Base-by-base conservation (phyloP, 2,113 vertebrate species). In the Castor canadensis region DNA sequence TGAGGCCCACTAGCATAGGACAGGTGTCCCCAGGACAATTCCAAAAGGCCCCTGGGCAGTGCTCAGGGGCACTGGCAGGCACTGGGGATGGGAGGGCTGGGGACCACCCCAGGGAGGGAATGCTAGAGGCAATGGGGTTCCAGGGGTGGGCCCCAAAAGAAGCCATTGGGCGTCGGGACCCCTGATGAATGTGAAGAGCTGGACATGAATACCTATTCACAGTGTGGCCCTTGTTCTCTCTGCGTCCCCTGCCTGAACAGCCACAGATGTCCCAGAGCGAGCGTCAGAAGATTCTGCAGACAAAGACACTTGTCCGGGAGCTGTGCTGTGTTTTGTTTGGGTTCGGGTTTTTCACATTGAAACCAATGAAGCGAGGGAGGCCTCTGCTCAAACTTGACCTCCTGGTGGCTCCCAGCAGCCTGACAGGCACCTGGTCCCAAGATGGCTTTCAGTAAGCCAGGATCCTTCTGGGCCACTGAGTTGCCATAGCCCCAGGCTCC, bases 21-120 rank as follows among this genome's bases (percentile, higher is more conserved):
- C 90, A 79, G 94, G 90, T 72, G 97, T 89, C 69, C 32, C 15
- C 12, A 7, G 49, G 47, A 82, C 79, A 82, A 91, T 82, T 49
- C 89, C 81, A 17, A 60, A 20, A 49, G 85, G 26, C 40, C 75
- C 38, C 88, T 7, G 45, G 66, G 87, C 49, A 40, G 15, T 40
- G 81, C 58, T 49, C 64, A 4, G 20, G 73, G 87, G 22, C 13
- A 6, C 38, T 1, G 58, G 64, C 91, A n/a, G 89, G 52, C 1
- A 0, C 86, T 38, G 38, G 76, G 40, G 24, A 16, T 1, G 76
- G 76, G 58, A 38, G 22, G 7, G 24, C 49, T 20, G 16, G 86
- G 60, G 94, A 95, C 81, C 88, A 76, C 81, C 87, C 85, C 0
- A 0, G 64, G 85, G 76, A 32, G 24, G 40, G 69, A 58, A 20